These are phyloP conservation scores for Montipora capricornis DNA, from an alignment of 64 coral and sea anemone genomes.

Conservation along the genomic window DNA sequence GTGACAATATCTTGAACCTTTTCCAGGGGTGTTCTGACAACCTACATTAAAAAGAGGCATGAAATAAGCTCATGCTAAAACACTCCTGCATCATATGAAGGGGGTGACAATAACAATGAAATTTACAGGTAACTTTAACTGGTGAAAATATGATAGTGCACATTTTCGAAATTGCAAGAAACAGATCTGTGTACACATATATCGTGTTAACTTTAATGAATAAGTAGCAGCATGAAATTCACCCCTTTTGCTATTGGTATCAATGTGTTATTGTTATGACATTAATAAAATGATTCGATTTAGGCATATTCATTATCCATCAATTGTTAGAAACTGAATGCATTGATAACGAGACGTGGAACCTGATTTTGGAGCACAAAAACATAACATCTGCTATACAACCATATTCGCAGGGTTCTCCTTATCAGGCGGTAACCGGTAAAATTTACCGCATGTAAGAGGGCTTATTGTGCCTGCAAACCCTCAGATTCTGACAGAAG, in stretches of 20 bases:
- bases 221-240: not conserved
- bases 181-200: not conserved
- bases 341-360: not conserved
- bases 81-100: not conserved
- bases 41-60: conserved; percentile 18
- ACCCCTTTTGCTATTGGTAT: not conserved
- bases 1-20: conserved; percentile 16
- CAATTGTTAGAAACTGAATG: not conserved
- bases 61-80: not conserved
- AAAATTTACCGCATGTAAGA: no score
- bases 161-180: not conserved
- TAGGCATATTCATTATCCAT: not conserved
- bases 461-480: no score
- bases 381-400: not conserved
- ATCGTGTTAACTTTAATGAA: not conserved
- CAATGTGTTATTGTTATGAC: not conserved
- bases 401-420: not conserved
- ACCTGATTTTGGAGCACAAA: not conserved
- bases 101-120: not conserved
- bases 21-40: conserved; percentile 37
- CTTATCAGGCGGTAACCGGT: no score
- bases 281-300: not conserved
- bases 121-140: not conserved
- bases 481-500: no score
- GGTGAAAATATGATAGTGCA: not conserved